Evolutionary conservation across 1,140 invertebrate genomes (phyloP).

Genomic region (Panagrolaimus sp.): DNA sequence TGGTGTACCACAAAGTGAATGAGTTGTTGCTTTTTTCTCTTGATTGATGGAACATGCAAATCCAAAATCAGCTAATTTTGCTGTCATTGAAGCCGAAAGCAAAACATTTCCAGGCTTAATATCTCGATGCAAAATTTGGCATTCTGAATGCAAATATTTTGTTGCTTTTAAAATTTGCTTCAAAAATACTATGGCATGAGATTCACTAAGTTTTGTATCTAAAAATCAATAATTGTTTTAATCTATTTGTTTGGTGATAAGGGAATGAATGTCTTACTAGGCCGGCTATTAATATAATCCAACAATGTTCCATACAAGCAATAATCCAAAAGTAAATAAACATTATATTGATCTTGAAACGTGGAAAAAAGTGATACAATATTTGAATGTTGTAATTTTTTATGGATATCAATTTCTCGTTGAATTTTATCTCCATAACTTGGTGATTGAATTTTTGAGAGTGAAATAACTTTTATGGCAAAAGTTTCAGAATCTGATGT

Average conservation of each 20-base stretch:
- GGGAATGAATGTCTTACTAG: slow-evolving; percentile 1
- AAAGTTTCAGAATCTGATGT: slow-evolving; percentile 4
- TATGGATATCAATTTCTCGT: slow-evolving; percentile 16
- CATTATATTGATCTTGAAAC: slow-evolving; percentile 13
- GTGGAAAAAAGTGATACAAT: slow-evolving; percentile 13
- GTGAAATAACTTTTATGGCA: slow-evolving; percentile 11
- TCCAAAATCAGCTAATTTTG: slow-evolving; percentile 6
- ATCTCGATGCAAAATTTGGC: slow-evolving; percentile 11
- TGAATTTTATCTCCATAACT: slow-evolving; percentile 15
- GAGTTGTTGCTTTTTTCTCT: background rate
- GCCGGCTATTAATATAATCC: slow-evolving; percentile 2
- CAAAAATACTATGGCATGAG: slow-evolving; percentile 2
- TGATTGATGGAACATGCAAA: background rate
- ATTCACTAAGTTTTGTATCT: slow-evolving; percentile 10
- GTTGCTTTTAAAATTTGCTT: slow-evolving; percentile 15
- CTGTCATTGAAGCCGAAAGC: background rate
- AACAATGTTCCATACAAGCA: background rate
- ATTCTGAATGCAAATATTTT: slow-evolving; percentile 9
- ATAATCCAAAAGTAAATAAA: background rate
- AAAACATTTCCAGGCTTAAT: slow-evolving; percentile 11
- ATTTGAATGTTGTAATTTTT: background rate
- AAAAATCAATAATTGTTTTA: background rate
- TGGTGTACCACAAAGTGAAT: slow-evolving; percentile 5
- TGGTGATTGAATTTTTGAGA: slow-evolving; percentile 8
- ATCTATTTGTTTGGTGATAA: background rate